Evolutionary conservation across 2,888 invertebrate genomes (phyloP).

Genomic region (Aleiodes leptofemur): DNA sequence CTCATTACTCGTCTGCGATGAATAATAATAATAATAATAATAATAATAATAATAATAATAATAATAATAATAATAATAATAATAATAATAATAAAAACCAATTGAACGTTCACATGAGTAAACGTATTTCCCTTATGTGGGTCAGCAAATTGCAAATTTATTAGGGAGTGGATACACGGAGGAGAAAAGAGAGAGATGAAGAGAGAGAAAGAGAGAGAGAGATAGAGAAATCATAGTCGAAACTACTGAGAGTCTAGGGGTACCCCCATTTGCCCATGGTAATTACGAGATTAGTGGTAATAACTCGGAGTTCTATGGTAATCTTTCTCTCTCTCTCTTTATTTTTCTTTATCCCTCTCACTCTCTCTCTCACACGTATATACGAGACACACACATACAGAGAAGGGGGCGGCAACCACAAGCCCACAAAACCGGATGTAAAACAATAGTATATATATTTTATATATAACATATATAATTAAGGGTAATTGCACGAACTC

Average conservation of each 20-base stretch:
- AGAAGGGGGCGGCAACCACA: constrained; percentile 6
- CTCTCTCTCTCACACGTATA: neutral
- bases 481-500: constrained; percentile 26
- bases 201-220: constrained; percentile 16
- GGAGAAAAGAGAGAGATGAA: neutral
- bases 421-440: constrained; percentile 38
- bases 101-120: no score
- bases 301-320: constrained; percentile 53
- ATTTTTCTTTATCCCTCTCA: neutral
- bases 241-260: constrained; percentile 38
- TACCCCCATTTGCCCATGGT: constrained; percentile 48
- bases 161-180: neutral
- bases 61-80: no score
- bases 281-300: constrained; percentile 66
- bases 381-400: neutral
- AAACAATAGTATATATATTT: constrained; percentile 36
- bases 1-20: no score
- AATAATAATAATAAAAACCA: no score
- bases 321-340: neutral
- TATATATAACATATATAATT: constrained; percentile 39
- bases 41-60: no score
- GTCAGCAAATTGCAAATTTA: neutral
- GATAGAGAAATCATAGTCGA: constrained; percentile 25
- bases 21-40: no score
- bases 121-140: neutral